Conservation (phyloP, 2,797 vertebrate species). For the Brachyalestes nurse region DNA sequence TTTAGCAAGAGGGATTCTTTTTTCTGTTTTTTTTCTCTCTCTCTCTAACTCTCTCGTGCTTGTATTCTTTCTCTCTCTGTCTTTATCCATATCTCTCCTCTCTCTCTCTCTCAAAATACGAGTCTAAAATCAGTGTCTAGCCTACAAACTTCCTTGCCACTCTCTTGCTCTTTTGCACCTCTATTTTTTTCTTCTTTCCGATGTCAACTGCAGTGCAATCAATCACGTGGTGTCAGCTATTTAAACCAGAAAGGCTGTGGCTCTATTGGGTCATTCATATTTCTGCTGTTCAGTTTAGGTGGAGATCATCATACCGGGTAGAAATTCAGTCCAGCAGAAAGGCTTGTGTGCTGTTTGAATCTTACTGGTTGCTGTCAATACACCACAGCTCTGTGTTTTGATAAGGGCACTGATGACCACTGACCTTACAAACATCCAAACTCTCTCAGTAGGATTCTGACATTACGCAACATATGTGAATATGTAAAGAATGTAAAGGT, state of each 20-base stretch:
- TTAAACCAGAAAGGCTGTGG: background rate
- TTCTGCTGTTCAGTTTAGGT: slow-evolving; percentile 4
- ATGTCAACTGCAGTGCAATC: background rate
- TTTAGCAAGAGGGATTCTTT: slow-evolving; percentile 11
- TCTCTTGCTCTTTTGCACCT: slow-evolving; percentile 16
- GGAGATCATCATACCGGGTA: slow-evolving; percentile 1
- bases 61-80: background rate
- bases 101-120: background rate
- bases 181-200: background rate
- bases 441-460: no score
- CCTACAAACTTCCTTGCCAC: no score
- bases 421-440: no score
- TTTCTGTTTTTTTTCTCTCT: background rate
- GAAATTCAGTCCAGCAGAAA: background rate
- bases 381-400: background rate
- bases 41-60: slow-evolving; percentile 46
- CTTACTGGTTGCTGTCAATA: background rate
- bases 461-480: no score
- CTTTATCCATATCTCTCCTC: background rate
- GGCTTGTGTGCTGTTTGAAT: background rate
- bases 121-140: no score
- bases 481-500: no score
- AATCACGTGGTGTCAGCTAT: background rate
- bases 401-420: no score
- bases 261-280: slow-evolving; percentile 1